A percentile compares a stretch with the other conserved stretches of the same genome.
Conservation (phyloP, 2,113 vertebrate species). For the Calypte anna region DNA sequence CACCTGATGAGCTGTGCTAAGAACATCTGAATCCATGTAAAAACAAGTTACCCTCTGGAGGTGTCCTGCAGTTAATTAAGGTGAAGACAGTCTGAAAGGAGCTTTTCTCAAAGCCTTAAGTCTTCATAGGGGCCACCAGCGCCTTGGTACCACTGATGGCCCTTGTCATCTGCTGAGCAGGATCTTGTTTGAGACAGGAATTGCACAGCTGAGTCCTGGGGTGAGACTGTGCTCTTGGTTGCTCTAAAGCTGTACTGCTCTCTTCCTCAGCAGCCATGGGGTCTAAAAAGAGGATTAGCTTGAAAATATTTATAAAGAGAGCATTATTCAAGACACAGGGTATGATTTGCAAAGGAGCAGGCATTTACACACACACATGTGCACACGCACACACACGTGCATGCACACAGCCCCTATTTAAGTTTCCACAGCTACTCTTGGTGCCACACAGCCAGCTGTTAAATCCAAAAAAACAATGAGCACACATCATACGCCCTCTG, state of each 20-base stretch:
- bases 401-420: neutral
- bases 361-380: neutral
- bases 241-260: neutral
- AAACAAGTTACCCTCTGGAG: neutral
- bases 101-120: neutral
- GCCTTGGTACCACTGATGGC: too few relatives aligned
- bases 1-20: neutral
- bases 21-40: neutral
- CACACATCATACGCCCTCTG: slow-evolving; percentile 52
- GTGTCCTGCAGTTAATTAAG: neutral
- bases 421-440: slow-evolving; percentile 38
- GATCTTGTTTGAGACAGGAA: neutral
- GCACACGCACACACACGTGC: fast-evolving
- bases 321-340: slow-evolving; percentile 17
- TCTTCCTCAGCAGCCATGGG: neutral
- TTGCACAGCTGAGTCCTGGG: neutral
- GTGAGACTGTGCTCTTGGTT: neutral
- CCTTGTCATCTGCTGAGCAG: neutral
- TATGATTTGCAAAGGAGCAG: slow-evolving; percentile 16
- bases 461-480: slow-evolving; percentile 50
- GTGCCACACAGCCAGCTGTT: slow-evolving; percentile 50
- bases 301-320: neutral
- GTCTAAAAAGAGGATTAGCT: slow-evolving; percentile 22
- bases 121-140: neutral
- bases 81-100: neutral